phyloP scores from a whole-genome alignment of 2,113 vertebrate species.

The Tautogolabrus adspersus region DNA sequence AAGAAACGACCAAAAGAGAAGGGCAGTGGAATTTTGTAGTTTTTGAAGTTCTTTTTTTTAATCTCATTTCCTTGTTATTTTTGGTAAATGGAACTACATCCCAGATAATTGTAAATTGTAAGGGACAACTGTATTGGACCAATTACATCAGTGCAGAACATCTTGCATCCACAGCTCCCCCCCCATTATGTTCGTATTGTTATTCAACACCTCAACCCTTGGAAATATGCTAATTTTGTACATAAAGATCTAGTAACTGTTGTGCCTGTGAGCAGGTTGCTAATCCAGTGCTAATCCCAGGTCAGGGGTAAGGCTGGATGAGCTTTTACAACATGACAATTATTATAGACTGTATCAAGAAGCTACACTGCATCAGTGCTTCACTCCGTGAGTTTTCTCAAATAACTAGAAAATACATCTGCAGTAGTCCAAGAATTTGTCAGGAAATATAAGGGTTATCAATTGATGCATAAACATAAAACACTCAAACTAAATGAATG shows the following conservation, averaged over 20 bases:
- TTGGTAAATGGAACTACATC: too few relatives aligned
- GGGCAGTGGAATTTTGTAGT: too few relatives aligned
- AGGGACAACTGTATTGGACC: too few relatives aligned
- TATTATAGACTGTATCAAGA: constrained; percentile 19
- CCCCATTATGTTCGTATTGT: constrained; percentile 28
- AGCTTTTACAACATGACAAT: constrained; percentile 11
- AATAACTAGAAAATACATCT: background rate
- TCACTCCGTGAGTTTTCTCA: background rate
- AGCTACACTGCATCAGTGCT: background rate
- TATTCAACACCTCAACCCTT: constrained; percentile 28
- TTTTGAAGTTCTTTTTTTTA: too few relatives aligned
- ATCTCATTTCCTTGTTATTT: too few relatives aligned
- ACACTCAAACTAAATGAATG: background rate
- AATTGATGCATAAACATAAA: background rate
- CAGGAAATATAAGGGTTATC: background rate
- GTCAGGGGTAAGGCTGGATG: constrained; percentile 41
- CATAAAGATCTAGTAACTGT: constrained; percentile 36
- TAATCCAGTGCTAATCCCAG: constrained; percentile 63
- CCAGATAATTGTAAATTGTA: too few relatives aligned
- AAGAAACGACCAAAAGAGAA: too few relatives aligned
- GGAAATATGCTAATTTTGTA: constrained; percentile 43
- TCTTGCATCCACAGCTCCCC: background rate
- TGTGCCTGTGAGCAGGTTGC: constrained; percentile 28
- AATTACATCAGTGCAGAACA: background rate
- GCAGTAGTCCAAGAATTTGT: background rate